Evolutionary conservation across 2,113 vertebrate species (phyloP).

Genomic region (Cranoglanis bouderius): DNA sequence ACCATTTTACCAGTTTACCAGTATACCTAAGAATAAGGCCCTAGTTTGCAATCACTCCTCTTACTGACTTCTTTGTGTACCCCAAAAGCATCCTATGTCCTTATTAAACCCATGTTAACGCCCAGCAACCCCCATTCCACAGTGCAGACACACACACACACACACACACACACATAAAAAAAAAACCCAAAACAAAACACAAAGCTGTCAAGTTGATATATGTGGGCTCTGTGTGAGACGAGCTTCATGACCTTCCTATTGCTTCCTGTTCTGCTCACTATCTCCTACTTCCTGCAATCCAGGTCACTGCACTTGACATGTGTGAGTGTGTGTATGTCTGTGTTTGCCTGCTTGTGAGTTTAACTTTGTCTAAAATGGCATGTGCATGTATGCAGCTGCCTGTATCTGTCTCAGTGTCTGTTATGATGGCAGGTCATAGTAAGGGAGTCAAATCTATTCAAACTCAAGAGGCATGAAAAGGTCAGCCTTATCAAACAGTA

Average conservation of each 20-base stretch:
- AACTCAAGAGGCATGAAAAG: constrained; percentile 49
- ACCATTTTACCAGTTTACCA: background rate
- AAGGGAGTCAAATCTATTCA: constrained; percentile 50
- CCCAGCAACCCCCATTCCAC: background rate
- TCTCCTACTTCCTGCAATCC: constrained; percentile 17
- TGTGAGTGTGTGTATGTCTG: background rate
- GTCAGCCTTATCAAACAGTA: constrained; percentile 45
- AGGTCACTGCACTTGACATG: constrained; percentile 14
- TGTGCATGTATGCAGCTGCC: constrained; percentile 21
- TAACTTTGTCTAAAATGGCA: constrained; percentile 19
- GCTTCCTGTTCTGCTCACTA: constrained; percentile 28
- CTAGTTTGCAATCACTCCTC: background rate
- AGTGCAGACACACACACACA: background rate
- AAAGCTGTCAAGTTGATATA: constrained; percentile 29
- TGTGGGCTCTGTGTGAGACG: constrained; percentile 22
- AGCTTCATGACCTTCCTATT: constrained; percentile 24
- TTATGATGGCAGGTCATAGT: constrained; percentile 42
- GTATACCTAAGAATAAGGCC: background rate
- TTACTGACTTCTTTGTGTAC: background rate
- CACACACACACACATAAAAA: too few relatives aligned
- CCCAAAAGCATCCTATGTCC: background rate
- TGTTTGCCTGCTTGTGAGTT: background rate
- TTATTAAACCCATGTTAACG: constrained; percentile 15
- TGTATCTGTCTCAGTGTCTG: constrained; percentile 36
- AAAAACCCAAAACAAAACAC: too few relatives aligned